These are phyloP conservation scores for Pharmacophagus antenor DNA, from an alignment of 2,888 invertebrate genomes.

Conservation along the genomic window DNA sequence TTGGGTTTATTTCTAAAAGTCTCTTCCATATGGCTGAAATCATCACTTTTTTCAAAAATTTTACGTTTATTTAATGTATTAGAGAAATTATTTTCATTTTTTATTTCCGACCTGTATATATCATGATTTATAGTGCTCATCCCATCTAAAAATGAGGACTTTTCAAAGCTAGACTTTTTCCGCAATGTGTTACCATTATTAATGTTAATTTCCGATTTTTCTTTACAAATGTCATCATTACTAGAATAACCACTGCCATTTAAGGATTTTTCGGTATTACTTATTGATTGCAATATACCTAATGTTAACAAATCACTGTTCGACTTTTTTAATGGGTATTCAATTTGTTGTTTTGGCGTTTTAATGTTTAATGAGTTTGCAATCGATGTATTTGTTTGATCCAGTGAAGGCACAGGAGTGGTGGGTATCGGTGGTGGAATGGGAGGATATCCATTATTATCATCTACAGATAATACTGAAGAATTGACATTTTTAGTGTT, in stretches of 20 bases:
- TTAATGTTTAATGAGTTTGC: slow-evolving; percentile 36
- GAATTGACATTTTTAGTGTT: slow-evolving; percentile 32
- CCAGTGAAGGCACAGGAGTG: slow-evolving; percentile 64
- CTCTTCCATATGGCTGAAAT: slow-evolving; percentile 41
- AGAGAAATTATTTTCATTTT: slow-evolving; percentile 54
- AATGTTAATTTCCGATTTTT: slow-evolving; percentile 53
- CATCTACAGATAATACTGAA: slow-evolving; percentile 31
- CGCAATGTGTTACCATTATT: slow-evolving; percentile 53
- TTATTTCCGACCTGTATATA: slow-evolving; percentile 48
- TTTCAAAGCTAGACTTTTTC: slow-evolving; percentile 53
- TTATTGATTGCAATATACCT: slow-evolving; percentile 35
- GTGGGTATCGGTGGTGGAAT: slow-evolving; percentile 68
- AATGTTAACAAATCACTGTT: slow-evolving; percentile 41
- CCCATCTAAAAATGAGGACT: slow-evolving; percentile 54
- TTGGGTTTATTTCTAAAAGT: slow-evolving; percentile 37
- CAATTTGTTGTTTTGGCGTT: slow-evolving; percentile 38
- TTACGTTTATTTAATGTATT: slow-evolving; percentile 68
- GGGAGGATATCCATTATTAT: slow-evolving; percentile 48
- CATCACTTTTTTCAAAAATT: slow-evolving; percentile 61
- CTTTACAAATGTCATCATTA: slow-evolving; percentile 54
- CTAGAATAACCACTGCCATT: slow-evolving; percentile 56
- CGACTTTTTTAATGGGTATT: slow-evolving; percentile 47
- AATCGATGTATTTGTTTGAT: slow-evolving; percentile 53
- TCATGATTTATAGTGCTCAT: slow-evolving; percentile 46
- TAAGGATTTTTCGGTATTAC: slow-evolving; percentile 46